Conservation (phyloP, 2,888 invertebrate species). For the Chrysomela aeneicollis region DNA sequence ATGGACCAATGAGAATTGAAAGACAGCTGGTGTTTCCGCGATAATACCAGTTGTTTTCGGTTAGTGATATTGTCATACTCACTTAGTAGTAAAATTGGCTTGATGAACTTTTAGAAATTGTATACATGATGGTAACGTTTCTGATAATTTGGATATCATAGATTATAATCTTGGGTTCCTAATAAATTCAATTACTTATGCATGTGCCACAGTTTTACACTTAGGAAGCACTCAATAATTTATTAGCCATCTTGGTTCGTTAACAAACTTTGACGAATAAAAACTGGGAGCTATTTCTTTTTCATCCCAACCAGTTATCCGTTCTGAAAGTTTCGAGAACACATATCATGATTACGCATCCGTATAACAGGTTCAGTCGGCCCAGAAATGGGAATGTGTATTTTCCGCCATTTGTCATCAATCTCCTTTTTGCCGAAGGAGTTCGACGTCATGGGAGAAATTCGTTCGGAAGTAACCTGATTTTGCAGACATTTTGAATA, state of each 20-base stretch:
- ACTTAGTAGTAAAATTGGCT: no score
- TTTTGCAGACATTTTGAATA: constrained; percentile 5
- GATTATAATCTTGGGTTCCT: no score
- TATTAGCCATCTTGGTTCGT: constrained; percentile 28
- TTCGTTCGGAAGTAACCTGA: constrained; percentile 3
- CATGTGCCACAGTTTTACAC: no score
- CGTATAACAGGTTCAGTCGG: constrained; percentile 33
- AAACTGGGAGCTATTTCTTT: constrained; percentile 34
- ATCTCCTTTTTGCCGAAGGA: constrained; percentile 12
- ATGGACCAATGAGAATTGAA: no score
- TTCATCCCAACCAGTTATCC: constrained; percentile 37
- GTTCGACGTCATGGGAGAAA: background rate
- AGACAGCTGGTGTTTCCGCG: no score
- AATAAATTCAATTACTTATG: no score
- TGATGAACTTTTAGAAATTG: no score
- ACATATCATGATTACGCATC: constrained; percentile 42
- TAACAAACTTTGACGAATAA: constrained; percentile 35
- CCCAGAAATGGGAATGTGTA: constrained; percentile 18
- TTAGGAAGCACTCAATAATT: constrained; percentile 4
- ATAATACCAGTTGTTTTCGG: no score
- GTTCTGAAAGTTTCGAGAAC: constrained; percentile 39
- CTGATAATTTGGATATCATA: no score
- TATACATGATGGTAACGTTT: no score
- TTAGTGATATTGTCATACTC: no score
- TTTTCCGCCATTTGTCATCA: constrained; percentile 31